Percentiles rank a stretch among this genome's conserved stretches.
These are phyloP conservation scores for Anhinga anhinga DNA, from an alignment of 2,113 vertebrate species.

Conservation along the genomic window DNA sequence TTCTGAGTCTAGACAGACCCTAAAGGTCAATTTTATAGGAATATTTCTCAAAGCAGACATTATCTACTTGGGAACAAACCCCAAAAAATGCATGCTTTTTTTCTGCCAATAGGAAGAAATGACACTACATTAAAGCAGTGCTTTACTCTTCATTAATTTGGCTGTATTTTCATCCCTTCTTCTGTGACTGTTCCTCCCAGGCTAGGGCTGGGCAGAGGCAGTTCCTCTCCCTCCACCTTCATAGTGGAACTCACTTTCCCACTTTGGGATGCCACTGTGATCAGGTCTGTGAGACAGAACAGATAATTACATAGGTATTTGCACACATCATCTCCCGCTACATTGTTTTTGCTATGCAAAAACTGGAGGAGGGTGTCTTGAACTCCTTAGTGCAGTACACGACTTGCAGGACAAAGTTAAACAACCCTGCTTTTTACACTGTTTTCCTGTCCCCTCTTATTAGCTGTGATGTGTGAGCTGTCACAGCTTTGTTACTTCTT, in stretches of 20 bases:
- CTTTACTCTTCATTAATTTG: not conserved
- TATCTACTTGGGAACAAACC: not conserved
- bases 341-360: not conserved
- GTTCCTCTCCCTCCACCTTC: not conserved
- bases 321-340: not conserved
- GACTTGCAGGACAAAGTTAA: not conserved
- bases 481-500: not conserved
- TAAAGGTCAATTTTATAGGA: constrained; percentile 10
- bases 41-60: not conserved
- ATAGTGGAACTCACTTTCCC: not conserved
- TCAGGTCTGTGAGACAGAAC: not conserved
- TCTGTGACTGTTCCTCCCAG: not conserved
- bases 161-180: not conserved
- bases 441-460: not conserved
- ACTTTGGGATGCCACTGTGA: not conserved
- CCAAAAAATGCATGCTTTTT: not conserved
- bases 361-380: not conserved
- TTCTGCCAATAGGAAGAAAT: not conserved
- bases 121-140: not conserved
- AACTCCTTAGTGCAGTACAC: not conserved
- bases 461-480: not conserved
- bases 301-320: not conserved
- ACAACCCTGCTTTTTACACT: not conserved
- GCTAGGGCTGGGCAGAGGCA: not conserved
- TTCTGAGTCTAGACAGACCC: not conserved